Conservation (phyloP, 2,797 vertebrate genomes). For the Cirrhinus molitorella region DNA sequence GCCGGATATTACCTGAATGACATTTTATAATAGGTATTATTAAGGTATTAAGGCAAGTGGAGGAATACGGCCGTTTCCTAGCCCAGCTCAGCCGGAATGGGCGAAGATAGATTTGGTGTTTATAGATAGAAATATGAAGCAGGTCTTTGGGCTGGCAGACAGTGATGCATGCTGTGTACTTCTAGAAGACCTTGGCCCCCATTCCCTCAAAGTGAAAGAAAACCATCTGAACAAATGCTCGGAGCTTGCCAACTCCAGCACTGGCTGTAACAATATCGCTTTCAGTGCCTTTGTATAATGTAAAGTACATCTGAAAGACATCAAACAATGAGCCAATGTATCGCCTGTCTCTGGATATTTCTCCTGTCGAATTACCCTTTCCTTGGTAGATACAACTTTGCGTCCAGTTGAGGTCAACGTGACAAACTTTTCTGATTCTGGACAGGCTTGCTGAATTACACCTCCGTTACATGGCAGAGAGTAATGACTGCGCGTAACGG, state of each 20-base stretch:
- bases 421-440: slow-evolving; percentile 23
- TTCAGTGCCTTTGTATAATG: slow-evolving; percentile 57
- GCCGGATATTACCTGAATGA: not conserved
- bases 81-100: not conserved
- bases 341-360: slow-evolving; percentile 52
- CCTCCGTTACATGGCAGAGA: slow-evolving; percentile 36
- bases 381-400: slow-evolving; percentile 26
- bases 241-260: slow-evolving; percentile 47
- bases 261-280: slow-evolving; percentile 50
- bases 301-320: slow-evolving; percentile 62
- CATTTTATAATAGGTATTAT: not conserved
- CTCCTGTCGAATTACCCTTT: slow-evolving; percentile 30
- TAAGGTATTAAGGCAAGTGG: not conserved
- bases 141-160: slow-evolving; percentile 43
- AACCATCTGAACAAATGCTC: slow-evolving; percentile 56
- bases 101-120: slow-evolving; percentile 51
- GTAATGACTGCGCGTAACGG: slow-evolving; percentile 40
- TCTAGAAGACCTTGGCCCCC: slow-evolving; percentile 66
- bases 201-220: slow-evolving; percentile 64
- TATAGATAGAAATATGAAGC: slow-evolving; percentile 36
- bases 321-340: slow-evolving; percentile 57
- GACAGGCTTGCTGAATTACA: slow-evolving; percentile 32
- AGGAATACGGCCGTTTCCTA: slow-evolving; percentile 13
- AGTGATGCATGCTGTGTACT: slow-evolving; percentile 60
- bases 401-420: slow-evolving; percentile 26